Evolutionary conservation across 2,888 invertebrate genomes (phyloP), one percentile per base, ranked within the genome.

Genomic region (Leptogaster cylindrica): DNA sequence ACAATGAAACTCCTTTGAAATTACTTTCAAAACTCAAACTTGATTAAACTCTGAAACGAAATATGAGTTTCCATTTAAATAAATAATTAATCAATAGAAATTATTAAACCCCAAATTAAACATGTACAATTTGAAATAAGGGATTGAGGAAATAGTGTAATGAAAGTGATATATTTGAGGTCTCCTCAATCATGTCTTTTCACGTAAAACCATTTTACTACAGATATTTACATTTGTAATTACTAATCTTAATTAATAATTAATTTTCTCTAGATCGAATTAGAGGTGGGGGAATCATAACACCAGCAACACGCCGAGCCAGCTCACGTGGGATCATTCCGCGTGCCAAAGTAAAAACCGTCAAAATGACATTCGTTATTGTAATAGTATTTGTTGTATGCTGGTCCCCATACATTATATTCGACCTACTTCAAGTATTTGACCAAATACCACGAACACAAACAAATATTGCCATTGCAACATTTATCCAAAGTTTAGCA

Each of bases 331-430:
- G 96, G 46, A 89, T 96, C 69, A 96, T 97, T 76, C 96, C 96
- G 0, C 87, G 93, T 70, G 97, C 97, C 28, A 96, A 96, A 83
- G 93, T 97, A 74, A 97, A 97, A 84, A 96, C 95, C 12, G 93
- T 97, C 70, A 96, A 97, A 82, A 97, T 97, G 95, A 97, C 97
- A 0, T 91, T 97, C 73, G 95, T 95, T 73, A 97, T 97, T 75
- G 95, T 97, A 68, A 92, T 95, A 75, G 95, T 94, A 31, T 96
- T 96, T 81, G 90, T 96, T 70, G 82, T 95, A 6, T 96, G 96
- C 83, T 96, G 96, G 95, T 93, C 93, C 65, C 96, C 96, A 0
- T 97, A 94, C 82, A 93, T 96, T 79, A 86, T 96, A 65, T 96
- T 93, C 81, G 93, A 95, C 79, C 82, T 95, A 65, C 87, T 95